Conservation (phyloP, 1,140 invertebrate species). For the Drosophila repleta region DNA sequence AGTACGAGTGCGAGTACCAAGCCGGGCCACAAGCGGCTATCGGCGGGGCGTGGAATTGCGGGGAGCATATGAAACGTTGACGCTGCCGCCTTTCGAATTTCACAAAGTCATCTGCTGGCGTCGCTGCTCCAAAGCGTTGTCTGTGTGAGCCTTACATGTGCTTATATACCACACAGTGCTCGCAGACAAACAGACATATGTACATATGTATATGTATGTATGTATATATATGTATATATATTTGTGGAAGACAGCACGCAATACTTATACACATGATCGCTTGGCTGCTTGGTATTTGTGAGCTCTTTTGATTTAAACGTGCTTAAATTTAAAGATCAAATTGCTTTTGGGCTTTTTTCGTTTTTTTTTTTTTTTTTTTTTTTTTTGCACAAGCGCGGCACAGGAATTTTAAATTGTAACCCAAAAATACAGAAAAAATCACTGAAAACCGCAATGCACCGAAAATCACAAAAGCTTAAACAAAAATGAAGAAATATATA, state of each 20-base stretch:
- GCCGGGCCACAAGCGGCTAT: neutral
- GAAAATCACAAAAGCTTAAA: conserved; percentile 28
- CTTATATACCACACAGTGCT: conserved; percentile 38
- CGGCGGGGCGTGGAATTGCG: neutral
- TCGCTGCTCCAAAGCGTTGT: conserved; percentile 52
- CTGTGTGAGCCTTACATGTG: conserved; percentile 63
- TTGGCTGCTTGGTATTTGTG: conserved; percentile 33
- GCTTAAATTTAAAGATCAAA: conserved; percentile 82
- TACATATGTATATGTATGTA: conserved; percentile 8
- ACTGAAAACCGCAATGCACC: conserved; percentile 54
- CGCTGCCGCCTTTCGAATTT: conserved; percentile 79
- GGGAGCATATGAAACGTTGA: conserved; percentile 20
- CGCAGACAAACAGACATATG: conserved; percentile 18
- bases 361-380: neutral
- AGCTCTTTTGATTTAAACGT: conserved; percentile 81
- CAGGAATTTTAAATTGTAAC: conserved; percentile 73
- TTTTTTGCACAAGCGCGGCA: conserved; percentile 35
- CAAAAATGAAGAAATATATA: neutral
- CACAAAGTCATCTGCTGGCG: conserved; percentile 74
- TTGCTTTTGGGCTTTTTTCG: conserved; percentile 56
- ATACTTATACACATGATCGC: conserved; percentile 48
- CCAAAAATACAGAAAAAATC: conserved; percentile 20
- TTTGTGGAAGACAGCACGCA: conserved; percentile 33
- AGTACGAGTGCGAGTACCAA: conserved; percentile 18
- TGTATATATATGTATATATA: neutral